Conservation (phyloP, 1,140 invertebrate species). For the Zaprionus vittiger region DNA sequence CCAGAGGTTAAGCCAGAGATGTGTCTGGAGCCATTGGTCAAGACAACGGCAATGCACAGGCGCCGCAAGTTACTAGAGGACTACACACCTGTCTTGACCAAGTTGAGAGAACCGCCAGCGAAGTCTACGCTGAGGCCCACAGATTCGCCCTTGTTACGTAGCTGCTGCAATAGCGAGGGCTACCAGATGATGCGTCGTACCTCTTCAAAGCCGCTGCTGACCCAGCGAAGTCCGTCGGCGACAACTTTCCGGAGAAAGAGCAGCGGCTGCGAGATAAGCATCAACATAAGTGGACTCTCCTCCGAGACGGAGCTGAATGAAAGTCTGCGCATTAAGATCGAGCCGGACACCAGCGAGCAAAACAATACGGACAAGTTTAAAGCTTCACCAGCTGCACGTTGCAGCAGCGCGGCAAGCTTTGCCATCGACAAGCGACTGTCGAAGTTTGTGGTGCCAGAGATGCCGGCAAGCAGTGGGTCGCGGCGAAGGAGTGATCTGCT, state of each 20-base stretch:
- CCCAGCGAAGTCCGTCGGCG: slow-evolving; percentile 17
- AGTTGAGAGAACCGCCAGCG: slow-evolving; percentile 8
- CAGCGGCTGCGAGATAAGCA: slow-evolving; percentile 70
- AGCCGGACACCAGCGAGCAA: slow-evolving; percentile 45
- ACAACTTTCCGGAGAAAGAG: slow-evolving; percentile 19
- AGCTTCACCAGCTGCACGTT: not conserved
- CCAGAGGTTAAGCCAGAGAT: not conserved
- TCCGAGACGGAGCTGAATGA: slow-evolving; percentile 38
- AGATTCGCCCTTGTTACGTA: slow-evolving; percentile 30
- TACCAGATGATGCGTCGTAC: slow-evolving; percentile 31
- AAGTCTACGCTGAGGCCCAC: not conserved
- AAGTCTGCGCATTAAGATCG: slow-evolving; percentile 64
- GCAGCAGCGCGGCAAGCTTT: slow-evolving; percentile 26
- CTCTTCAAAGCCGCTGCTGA: not conserved
- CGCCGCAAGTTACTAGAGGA: slow-evolving; percentile 51
- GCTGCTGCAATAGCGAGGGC: slow-evolving; percentile 39
- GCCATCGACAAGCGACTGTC: slow-evolving; percentile 68
- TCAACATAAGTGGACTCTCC: slow-evolving; percentile 61
- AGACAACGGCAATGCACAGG: slow-evolving; percentile 17
- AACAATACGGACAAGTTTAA: slow-evolving; percentile 50
- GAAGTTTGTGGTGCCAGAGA: slow-evolving; percentile 50
- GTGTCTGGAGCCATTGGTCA: not conserved
- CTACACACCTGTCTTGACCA: slow-evolving; percentile 10
- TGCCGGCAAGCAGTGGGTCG: not conserved
- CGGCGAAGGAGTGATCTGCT: not conserved